Evolutionary conservation across 2,888 invertebrate species (phyloP).

Genomic region (Crepidodera aurea): DNA sequence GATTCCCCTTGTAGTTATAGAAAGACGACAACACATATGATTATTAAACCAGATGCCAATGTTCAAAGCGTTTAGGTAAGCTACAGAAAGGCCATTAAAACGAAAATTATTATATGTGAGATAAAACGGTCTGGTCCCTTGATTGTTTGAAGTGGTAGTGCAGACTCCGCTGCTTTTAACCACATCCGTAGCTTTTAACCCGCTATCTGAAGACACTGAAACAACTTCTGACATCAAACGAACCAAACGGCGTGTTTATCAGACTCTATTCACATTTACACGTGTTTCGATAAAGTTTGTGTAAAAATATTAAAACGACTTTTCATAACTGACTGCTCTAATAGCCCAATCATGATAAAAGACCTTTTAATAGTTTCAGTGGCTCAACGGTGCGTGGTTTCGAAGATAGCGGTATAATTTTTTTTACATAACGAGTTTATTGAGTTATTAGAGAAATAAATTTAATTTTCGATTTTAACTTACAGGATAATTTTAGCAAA

Average conservation of each 20-base stretch:
- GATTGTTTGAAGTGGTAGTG: constrained; percentile 47
- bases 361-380: constrained; percentile 13
- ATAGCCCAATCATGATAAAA: constrained; percentile 20
- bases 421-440: neutral
- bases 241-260: constrained; percentile 33
- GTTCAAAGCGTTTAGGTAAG: constrained; percentile 37
- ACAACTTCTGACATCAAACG: constrained; percentile 44
- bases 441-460: constrained; percentile 2
- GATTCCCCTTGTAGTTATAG: neutral
- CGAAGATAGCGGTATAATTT: neutral
- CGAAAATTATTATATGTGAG: constrained; percentile 39
- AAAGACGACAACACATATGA: constrained; percentile 22
- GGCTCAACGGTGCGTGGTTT: constrained; percentile 8
- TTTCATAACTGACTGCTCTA: constrained; percentile 27
- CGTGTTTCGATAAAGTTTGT: constrained; percentile 33
- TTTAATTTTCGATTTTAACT: neutral
- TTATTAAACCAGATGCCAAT: constrained; percentile 35
- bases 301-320: constrained; percentile 26
- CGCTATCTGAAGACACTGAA: constrained; percentile 50
- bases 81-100: constrained; percentile 37
- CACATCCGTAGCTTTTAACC: constrained; percentile 53
- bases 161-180: constrained; percentile 43
- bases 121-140: constrained; percentile 41
- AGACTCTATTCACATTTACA: constrained; percentile 34
- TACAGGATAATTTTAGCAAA: neutral